Evolutionary conservation across 53 echinoderm and acorn worm genomes (phyloP), one percentile per base, ranked within the genome.

Genomic region (Zoroaster sp.): DNA sequence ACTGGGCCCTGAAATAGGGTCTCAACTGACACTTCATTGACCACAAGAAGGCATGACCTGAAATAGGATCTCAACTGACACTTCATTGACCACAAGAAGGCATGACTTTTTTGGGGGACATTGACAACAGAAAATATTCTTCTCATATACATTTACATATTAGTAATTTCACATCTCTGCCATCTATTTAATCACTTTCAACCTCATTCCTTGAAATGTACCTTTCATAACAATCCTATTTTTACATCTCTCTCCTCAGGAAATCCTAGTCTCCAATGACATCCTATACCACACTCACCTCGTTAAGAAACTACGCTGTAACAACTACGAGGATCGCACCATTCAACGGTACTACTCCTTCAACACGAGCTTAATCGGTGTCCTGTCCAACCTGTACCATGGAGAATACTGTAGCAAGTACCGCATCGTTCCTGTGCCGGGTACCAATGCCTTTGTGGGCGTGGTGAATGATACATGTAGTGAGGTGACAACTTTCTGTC

Each of bases 391-490:
- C 89, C 90, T 96, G 52, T 90, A 92, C 69, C 96, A 99, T 69
- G 92, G 94, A 4, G 99, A 96, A 44, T 94, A 99, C 86, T 99
- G 99, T 82, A 91, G 91, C 69, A 96, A 93, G 92, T 99, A 99
- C 45, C 94, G 94, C 92, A 99, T 99, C 46, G 91, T 93, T 0
- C 90, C 76, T 13, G 87, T 99, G 54, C 93, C 94, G 31, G 96
- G 92, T 52, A 99, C 96, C 69, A 99, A 99, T 55, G 93, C 99
- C 4, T 99, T 99, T 75, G 91, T 99, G 66, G 99, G 99, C 3
- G 93, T 99, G 35, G 94, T 99, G 74, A 99, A 99, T 49, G 95
- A 99, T 78, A 99, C 99, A 1, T 99, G 99, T 46, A 93, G 96
- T 40, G 91, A 91, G 83, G 91, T 96, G 65, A 99, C 99, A 5